These are phyloP conservation scores for Amphipyra berbera DNA, from an alignment of 2,888 invertebrate species.

Conservation along the genomic window DNA sequence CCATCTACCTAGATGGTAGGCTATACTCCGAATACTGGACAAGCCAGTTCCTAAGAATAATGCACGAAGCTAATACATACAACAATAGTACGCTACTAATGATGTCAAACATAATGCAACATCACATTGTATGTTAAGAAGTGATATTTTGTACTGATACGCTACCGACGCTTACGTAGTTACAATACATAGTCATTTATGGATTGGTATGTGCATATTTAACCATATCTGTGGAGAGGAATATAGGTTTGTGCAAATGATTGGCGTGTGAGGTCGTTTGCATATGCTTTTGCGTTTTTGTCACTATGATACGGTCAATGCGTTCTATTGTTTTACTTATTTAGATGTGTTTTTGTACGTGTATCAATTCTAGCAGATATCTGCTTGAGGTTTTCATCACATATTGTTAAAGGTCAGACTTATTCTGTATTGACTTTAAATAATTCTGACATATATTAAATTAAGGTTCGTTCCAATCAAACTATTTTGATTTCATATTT, in stretches of 20 bases:
- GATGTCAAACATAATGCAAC: conserved; percentile 53
- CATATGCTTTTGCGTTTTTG: conserved; percentile 13
- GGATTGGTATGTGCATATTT: conserved; percentile 37
- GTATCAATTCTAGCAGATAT: neutral
- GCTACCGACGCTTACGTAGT: conserved; percentile 12
- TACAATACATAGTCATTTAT: neutral
- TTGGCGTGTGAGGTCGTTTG: conserved; percentile 14
- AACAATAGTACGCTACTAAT: conserved; percentile 57
- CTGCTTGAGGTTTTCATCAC: neutral
- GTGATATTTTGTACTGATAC: conserved; percentile 47
- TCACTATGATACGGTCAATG: neutral
- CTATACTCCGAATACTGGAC: conserved; percentile 17
- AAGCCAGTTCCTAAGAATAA: conserved; percentile 44
- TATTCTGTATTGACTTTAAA: too few relatives aligned
- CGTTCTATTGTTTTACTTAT: conserved; percentile 11
- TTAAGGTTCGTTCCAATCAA: too few relatives aligned
- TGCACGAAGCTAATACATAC: conserved; percentile 21
- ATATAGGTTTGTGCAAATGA: conserved; percentile 19
- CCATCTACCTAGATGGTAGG: conserved; percentile 3
- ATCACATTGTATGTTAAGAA: conserved; percentile 65
- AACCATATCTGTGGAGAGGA: conserved; percentile 33
- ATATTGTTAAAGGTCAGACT: too few relatives aligned
- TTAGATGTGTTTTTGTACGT: neutral
- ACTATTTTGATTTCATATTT: too few relatives aligned
- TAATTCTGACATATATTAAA: too few relatives aligned